Evolutionary conservation across 2,888 invertebrate genomes (phyloP).

Genomic region (Hirtodrosophila trivittata): DNA sequence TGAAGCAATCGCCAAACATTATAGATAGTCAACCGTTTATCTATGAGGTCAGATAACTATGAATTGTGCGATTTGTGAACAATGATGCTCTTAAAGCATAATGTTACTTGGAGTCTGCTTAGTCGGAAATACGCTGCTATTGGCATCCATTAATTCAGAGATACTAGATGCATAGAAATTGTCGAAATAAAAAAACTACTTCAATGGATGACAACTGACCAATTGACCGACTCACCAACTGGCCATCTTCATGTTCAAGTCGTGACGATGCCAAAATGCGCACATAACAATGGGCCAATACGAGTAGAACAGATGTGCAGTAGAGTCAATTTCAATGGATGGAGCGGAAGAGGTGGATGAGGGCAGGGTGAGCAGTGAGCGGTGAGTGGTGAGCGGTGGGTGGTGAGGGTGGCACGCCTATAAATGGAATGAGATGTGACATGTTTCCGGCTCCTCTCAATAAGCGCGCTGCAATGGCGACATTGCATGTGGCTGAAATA

Average conservation of each 20-base stretch:
- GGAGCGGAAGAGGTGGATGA: neutral
- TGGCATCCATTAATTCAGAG: too few species aligned
- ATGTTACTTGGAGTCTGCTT: too few species aligned
- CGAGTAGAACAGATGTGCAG: conserved; percentile 19
- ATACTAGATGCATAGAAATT: too few species aligned
- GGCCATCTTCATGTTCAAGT: conserved; percentile 26
- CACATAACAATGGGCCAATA: conserved; percentile 55
- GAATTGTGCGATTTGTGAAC: too few species aligned
- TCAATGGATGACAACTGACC: too few species aligned
- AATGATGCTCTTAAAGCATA: too few species aligned
- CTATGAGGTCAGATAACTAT: too few species aligned
- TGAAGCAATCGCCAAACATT: too few species aligned
- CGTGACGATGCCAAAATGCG: conserved; percentile 38
- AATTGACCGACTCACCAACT: conserved; percentile 7
- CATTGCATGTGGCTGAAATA: conserved; percentile 42
- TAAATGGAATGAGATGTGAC: conserved; percentile 31
- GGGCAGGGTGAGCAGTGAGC: neutral
- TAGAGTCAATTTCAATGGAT: conserved; percentile 21
- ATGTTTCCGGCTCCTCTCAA: conserved; percentile 46
- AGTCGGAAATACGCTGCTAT: too few species aligned
- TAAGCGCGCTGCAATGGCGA: conserved; percentile 14
- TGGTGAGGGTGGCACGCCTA: neutral
- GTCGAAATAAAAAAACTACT: too few species aligned
- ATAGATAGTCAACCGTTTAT: too few species aligned
- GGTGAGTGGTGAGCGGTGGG: too few species aligned